Conservation (phyloP, 2,113 vertebrate species). For the Puma concolor region DNA sequence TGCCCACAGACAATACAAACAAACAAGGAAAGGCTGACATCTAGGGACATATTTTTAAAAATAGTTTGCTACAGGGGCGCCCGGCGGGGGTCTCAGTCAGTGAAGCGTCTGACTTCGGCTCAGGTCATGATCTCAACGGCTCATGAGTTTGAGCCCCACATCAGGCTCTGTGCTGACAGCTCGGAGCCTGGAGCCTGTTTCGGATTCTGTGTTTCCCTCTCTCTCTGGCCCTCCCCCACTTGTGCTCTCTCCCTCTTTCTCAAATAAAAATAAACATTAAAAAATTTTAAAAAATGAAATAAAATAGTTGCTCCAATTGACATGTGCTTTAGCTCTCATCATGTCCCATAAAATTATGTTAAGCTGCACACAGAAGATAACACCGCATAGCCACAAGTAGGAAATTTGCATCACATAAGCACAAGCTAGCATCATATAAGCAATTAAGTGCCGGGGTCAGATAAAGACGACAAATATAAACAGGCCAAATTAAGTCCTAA, state of each 20-base stretch:
- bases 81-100: no score
- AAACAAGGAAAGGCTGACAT: neutral
- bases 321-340: accelerated
- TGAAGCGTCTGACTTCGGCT: no score
- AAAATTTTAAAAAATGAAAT: no score
- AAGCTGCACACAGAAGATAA: neutral
- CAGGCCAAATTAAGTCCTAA: neutral
- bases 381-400: neutral
- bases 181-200: no score
- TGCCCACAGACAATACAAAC: neutral
- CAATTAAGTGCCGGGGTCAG: neutral
- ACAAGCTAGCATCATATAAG: no score
- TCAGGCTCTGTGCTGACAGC: no score
- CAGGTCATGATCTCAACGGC: no score
- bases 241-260: no score
- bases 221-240: no score
- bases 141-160: no score
- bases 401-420: neutral
- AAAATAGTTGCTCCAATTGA: neutral
- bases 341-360: neutral
- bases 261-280: no score
- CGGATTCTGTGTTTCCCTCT: no score
- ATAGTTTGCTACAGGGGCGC: neutral
- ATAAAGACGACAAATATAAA: neutral
- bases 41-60: neutral